A percentile compares a stretch with the other conserved stretches of the same genome.
Conservation (phyloP, 2,113 vertebrate genomes). For the Capra hircus region DNA sequence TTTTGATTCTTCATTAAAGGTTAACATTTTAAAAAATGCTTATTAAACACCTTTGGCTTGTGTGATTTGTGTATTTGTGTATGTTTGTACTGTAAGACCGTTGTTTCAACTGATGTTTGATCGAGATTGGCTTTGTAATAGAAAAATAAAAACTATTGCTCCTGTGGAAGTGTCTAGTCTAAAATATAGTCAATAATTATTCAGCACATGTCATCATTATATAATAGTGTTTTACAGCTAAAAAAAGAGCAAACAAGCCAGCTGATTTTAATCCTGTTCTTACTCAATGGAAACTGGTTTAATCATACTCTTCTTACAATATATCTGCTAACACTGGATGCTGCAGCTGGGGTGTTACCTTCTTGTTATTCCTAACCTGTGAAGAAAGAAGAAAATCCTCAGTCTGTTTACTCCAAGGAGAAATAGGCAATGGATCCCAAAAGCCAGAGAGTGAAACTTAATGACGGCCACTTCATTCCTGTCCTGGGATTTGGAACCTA, state of each 20-base stretch:
- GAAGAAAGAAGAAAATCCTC: background rate
- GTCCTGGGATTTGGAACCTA: background rate
- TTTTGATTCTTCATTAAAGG: background rate
- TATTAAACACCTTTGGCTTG: background rate
- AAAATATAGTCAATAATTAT: background rate
- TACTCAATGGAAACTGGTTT: background rate
- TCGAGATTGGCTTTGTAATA: background rate
- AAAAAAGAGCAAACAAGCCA: background rate
- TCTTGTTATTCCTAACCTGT: background rate
- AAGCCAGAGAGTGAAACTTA: background rate
- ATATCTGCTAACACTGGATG: background rate
- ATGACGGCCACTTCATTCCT: background rate
- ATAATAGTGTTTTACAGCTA: background rate
- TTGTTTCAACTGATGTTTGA: background rate
- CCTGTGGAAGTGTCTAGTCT: background rate
- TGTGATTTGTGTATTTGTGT: background rate
- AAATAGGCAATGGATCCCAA: background rate
- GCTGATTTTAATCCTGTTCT: background rate
- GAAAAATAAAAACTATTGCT: background rate
- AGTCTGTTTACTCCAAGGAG: background rate
- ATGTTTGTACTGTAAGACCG: background rate
- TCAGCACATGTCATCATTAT: background rate
- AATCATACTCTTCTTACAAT: background rate
- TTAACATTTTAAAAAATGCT: background rate
- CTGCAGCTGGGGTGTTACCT: background rate